These are phyloP conservation scores for Andrena minutula DNA, from an alignment of 2,888 invertebrate species.

Conservation along the genomic window DNA sequence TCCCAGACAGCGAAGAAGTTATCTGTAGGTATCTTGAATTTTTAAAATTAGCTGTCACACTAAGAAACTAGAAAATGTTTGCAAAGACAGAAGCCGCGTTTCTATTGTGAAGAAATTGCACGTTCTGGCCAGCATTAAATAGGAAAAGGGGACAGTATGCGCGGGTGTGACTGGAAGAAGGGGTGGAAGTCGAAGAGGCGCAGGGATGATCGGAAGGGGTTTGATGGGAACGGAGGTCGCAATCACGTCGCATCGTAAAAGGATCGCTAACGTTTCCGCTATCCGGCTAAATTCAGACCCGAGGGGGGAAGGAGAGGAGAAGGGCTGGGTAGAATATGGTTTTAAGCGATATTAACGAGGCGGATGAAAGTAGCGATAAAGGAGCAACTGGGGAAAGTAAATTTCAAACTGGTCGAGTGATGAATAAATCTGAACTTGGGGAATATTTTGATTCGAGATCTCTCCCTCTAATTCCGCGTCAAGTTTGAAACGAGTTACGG, in stretches of 20 bases:
- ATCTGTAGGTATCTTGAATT: neutral
- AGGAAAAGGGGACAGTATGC: neutral
- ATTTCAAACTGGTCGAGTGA: constrained; percentile 30
- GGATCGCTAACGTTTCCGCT: constrained; percentile 62
- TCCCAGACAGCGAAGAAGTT: too few species aligned
- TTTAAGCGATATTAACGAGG: constrained; percentile 54
- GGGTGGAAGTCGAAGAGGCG: neutral
- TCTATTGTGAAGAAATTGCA: neutral
- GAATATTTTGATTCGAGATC: constrained; percentile 36
- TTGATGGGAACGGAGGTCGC: constrained; percentile 54
- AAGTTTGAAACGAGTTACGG: constrained; percentile 1
- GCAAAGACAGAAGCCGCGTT: neutral
- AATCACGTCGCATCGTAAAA: constrained; percentile 70
- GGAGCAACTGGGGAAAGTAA: constrained; percentile 32
- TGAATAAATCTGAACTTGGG: constrained; percentile 45
- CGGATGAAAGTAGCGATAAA: constrained; percentile 35
- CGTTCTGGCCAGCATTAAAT: neutral
- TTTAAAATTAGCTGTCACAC: too few species aligned
- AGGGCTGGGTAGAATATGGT: constrained; percentile 38
- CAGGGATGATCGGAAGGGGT: constrained; percentile 9
- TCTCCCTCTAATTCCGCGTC: constrained; percentile 7
- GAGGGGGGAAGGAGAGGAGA: neutral
- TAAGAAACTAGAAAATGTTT: too few species aligned
- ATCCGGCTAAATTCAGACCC: constrained; percentile 48
- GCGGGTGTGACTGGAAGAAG: neutral